Evolutionary conservation across 37 sponge, comb jelly and placozoan species (phyloP), one percentile per base, ranked within the genome.

Genomic region (Aphrocallistes beatrix): DNA sequence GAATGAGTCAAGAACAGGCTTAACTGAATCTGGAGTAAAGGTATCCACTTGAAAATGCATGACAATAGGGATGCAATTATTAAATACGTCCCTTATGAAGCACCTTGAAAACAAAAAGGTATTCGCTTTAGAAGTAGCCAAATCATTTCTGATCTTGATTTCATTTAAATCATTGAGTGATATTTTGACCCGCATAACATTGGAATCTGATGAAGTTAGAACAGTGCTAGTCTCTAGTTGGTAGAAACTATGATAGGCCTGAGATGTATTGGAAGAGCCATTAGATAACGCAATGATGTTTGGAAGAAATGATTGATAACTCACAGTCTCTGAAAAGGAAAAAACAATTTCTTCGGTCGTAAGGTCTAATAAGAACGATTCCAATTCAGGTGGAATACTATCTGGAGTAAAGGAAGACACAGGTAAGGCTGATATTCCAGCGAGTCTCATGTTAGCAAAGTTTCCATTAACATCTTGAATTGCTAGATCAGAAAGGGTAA

Each of bases 261-360:
- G 28, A 37, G 81, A 81, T n/a, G 85, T 10, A 84, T 50, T 84
- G 6, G 51, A 23, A 81, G n/a, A 9, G 36, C 82, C 84, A 81
- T 92, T 39, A 36, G 89, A 37, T 1, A 95, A 60, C 23, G 89
- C 90, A 21, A 95, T 86, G 3, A 83, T 51, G 0, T 81, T 51
- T 1, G 90, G 83, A 82, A 87, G 28, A 0, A 95, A 86, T 0
- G 93, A 50, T 6, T 30, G 9, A 17, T 45, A 36, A 85, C 89
- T 85, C 36, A 95, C 89, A 38, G 93, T 83, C 75, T 95, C 96
- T 50, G 88, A 90, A 88, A 93, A 95, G 38, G 84, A 86, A 37
- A 95, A 84, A 19, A 88, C 86, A 23, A 95, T 51, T 1, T 84
- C 88, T 34, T 87, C 91, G 23, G 86, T 39, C 23, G 88, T 91